Base-by-base conservation (phyloP, 2,113 vertebrate species). In the Ciconia maguari region DNA sequence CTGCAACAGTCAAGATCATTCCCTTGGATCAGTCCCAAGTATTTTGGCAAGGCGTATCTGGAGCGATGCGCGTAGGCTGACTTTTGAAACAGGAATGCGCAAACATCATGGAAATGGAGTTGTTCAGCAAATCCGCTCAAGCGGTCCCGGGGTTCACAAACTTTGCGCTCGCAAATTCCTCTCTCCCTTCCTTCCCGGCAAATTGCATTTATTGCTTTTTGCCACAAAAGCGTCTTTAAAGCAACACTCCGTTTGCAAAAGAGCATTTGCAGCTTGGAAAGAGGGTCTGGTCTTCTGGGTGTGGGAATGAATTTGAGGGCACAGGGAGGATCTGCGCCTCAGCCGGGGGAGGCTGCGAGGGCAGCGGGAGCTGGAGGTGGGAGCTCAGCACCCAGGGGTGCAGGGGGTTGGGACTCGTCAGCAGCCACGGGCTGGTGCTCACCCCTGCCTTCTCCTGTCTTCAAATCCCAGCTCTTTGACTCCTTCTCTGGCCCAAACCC, bases 1-100 rank as follows among this genome's bases (percentile, higher is more conserved):
- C 95, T 97, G 97, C 94, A 97, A 17, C 16, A 93, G 82, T 30
- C 89, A 24, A 61, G 62, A 80, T 27, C 78, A 7, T 80, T 95
- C 54, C 66, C 60, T 90, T 90, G 94, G 94, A 65, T 72, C 58
- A 5, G 14, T 17, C 93, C 79, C 96, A 96, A 91, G 66, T 3
- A 49, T 93, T 95, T 82, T 91, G 95, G 93, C 95, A 70, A 76
- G 86, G 61, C 27, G 3, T 6, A 64, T 42, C 71, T n/a, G 83
- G 55, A 91, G 86, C 9, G 5, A 41, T 42, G 48, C 10, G 7
- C 1, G 7, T 42, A 85, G 87, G 91, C 69, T 96, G 89, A 84
- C 57, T 89, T 85, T 93, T 12, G 83, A 94, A 93, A 77, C 66
- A 61, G 93, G 93, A 94, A 94, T n/a, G 85, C 13, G 12, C 81